Conservation (phyloP, 2,113 vertebrate genomes). For the Myodes glareolus region DNA sequence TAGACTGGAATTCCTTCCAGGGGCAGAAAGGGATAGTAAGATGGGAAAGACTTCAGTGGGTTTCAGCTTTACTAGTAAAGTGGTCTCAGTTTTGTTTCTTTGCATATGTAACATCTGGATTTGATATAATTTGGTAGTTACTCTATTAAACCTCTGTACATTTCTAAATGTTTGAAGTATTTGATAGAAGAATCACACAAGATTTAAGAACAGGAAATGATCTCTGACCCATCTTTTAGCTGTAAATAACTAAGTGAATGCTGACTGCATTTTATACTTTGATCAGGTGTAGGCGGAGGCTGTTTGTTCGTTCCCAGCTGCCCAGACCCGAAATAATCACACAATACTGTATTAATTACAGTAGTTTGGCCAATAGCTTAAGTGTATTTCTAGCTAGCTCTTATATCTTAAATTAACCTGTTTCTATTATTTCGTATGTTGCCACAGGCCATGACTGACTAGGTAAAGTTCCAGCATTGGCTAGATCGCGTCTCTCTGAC, state of each 20-base stretch:
- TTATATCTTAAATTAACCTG: too few relatives aligned
- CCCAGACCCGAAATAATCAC: too few relatives aligned
- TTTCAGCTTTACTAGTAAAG: background rate
- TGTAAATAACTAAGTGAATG: conserved; percentile 15
- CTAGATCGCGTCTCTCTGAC: too few relatives aligned
- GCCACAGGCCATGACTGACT: too few relatives aligned
- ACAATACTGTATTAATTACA: too few relatives aligned
- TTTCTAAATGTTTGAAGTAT: conserved; percentile 43
- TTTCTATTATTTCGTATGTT: too few relatives aligned
- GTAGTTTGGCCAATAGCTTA: too few relatives aligned
- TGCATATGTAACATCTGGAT: background rate
- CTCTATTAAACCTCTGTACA: background rate
- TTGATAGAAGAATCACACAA: conserved; percentile 44
- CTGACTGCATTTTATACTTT: conserved; percentile 26
- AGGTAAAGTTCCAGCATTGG: too few relatives aligned
- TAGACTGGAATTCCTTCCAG: background rate
- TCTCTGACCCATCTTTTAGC: conserved; percentile 32
- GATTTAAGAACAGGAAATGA: conserved; percentile 49
- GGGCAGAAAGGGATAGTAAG: background rate
- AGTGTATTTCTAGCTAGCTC: too few relatives aligned
- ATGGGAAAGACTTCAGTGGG: background rate
- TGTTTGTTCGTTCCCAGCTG: too few relatives aligned
- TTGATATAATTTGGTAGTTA: conserved; percentile 8
- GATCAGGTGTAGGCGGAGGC: background rate
- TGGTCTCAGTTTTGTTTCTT: background rate